Conservation (phyloP, 92 coral and sea anemone species). For the Blastomussa wellsi region DNA sequence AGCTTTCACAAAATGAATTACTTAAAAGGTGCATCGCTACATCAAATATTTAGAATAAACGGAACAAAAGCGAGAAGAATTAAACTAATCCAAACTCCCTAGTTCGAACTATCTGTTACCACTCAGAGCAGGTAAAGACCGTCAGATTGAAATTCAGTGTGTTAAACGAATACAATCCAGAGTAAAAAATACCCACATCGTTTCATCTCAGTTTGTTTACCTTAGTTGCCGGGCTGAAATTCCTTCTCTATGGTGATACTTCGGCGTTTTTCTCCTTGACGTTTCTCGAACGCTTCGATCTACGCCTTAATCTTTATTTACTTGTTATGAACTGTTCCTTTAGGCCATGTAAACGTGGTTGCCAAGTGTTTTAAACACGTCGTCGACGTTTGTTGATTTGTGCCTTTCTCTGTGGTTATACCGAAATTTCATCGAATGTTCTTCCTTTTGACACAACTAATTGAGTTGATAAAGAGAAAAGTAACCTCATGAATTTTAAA, state of each 20-base stretch:
- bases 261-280: neutral
- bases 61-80: neutral
- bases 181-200: neutral
- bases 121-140: neutral
- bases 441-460: constrained; percentile 30
- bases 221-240: constrained; percentile 4
- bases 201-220: constrained; percentile 9
- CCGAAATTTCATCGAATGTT: constrained; percentile 3
- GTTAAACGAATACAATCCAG: neutral
- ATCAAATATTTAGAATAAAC: constrained; percentile 13
- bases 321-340: constrained; percentile 1
- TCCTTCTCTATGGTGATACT: constrained; percentile 7
- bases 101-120: neutral
- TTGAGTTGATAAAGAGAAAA: constrained; percentile 27
- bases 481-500: constrained; percentile 39
- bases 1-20: constrained; percentile 30
- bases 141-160: neutral
- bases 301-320: neutral
- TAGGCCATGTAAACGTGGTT: constrained; percentile 21
- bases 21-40: constrained; percentile 20
- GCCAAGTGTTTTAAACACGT: constrained; percentile 37
- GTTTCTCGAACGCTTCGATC: neutral
- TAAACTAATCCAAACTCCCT: neutral
- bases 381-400: constrained; percentile 30
- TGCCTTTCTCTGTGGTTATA: neutral